Conservation (phyloP, 2,113 vertebrate species). For the Forbesichthys agassizii region DNA sequence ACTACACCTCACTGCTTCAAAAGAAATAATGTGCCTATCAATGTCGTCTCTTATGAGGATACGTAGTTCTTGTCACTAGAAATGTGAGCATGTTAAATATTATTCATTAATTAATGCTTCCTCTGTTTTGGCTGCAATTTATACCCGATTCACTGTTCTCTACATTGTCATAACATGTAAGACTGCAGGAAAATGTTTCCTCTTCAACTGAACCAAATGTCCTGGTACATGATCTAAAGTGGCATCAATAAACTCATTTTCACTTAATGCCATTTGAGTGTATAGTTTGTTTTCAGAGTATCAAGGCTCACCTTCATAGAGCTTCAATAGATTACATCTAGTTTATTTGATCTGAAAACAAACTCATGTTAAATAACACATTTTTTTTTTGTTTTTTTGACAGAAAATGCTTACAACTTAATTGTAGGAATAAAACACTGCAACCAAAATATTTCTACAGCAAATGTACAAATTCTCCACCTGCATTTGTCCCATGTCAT, state of each 20-base stretch:
- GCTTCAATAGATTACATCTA: not conserved
- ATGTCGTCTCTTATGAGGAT: constrained; percentile 23
- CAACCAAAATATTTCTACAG: not conserved
- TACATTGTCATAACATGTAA: constrained; percentile 24
- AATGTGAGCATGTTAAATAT: constrained; percentile 35
- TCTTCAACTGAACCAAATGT: constrained; percentile 32
- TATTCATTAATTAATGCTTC: constrained; percentile 13
- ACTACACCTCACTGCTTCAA: constrained; percentile 18
- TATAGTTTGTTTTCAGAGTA: not conserved
- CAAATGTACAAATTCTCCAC: not conserved
- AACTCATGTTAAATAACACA: not conserved
- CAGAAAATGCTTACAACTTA: not conserved
- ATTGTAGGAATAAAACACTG: not conserved
- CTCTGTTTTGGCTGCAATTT: constrained; percentile 5
- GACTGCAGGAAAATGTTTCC: constrained; percentile 39
- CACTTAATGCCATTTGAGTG: constrained; percentile 17
- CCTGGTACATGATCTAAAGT: constrained; percentile 61
- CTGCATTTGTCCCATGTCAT: too few relatives aligned
- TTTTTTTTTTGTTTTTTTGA: not conserved
- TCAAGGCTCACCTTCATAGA: too few relatives aligned
- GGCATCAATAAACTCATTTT: constrained; percentile 73
- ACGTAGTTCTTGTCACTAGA: not conserved
- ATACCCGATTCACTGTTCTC: constrained; percentile 27
- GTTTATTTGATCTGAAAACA: not conserved
- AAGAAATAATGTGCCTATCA: constrained; percentile 17